phyloP scores from a whole-genome alignment of 2,888 invertebrate genomes.

The Autographa pulchrina region DNA sequence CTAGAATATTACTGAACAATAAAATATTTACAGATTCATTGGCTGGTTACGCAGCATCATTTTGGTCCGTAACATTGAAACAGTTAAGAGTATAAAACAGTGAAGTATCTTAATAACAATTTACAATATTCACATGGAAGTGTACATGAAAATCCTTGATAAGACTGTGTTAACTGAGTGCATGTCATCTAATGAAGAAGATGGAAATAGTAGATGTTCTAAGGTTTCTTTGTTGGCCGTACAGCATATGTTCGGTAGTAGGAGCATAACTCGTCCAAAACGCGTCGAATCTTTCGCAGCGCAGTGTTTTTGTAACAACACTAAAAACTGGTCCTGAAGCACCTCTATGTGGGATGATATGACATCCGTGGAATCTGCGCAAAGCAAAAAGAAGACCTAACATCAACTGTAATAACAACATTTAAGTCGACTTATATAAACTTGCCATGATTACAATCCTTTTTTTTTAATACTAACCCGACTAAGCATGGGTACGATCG shows the following conservation, averaged over 20 bases:
- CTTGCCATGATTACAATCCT: too few species aligned
- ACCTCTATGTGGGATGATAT: conserved; percentile 87
- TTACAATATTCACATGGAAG: conserved; percentile 61
- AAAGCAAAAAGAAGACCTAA: conserved; percentile 31
- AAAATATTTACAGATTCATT: background rate
- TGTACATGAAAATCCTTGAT: conserved; percentile 76
- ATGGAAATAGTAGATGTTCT: conserved; percentile 93
- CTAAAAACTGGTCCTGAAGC: conserved; percentile 94
- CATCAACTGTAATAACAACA: too few species aligned
- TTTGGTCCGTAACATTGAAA: conserved; percentile 6
- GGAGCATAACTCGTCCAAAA: conserved; percentile 93
- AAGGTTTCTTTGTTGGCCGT: conserved; percentile 75
- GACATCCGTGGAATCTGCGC: conserved; percentile 69
- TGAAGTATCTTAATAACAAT: background rate
- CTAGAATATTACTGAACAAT: background rate
- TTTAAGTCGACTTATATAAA: too few species aligned
- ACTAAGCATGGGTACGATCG: too few species aligned
- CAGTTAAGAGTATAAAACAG: background rate
- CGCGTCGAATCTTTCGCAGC: conserved; percentile 85
- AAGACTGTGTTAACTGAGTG: conserved; percentile 73
- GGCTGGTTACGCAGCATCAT: conserved; percentile 2
- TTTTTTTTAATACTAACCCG: too few species aligned
- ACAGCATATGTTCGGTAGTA: conserved; percentile 91
- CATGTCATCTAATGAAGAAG: conserved; percentile 85
- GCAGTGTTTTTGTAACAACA: conserved; percentile 93